Evolutionary conservation across 1,140 invertebrate species (phyloP).

Genomic region (Thaumetopoea pityocampa): DNA sequence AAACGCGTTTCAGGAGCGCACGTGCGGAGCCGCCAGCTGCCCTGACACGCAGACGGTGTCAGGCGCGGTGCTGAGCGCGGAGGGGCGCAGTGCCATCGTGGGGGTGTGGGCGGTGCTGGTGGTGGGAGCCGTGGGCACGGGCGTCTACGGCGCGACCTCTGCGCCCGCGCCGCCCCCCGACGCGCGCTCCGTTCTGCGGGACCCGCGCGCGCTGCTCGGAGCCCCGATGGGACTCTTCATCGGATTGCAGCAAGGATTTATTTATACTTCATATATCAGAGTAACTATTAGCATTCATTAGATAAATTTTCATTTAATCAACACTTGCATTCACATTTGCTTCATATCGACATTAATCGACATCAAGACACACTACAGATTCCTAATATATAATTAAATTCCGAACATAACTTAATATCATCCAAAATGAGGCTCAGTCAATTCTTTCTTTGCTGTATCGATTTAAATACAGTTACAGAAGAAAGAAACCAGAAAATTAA

Average conservation of each 20-base stretch:
- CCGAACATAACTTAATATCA: too few relatives aligned
- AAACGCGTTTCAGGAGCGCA: conserved; percentile 55
- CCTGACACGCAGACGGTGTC: conserved; percentile 44
- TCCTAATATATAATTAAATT: too few relatives aligned
- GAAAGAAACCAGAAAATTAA: too few relatives aligned
- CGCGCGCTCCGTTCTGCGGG: conserved; percentile 60
- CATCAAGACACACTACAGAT: too few relatives aligned
- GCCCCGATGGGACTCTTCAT: conserved; percentile 82
- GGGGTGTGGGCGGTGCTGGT: conserved; percentile 74
- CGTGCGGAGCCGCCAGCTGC: conserved; percentile 61
- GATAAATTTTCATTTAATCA: neutral
- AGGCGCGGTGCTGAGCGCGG: conserved; percentile 53
- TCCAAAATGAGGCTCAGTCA: too few relatives aligned
- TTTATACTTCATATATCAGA: conserved; percentile 83
- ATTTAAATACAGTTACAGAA: too few relatives aligned
- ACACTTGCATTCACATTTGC: too few relatives aligned
- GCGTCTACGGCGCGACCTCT: conserved; percentile 32
- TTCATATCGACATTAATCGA: too few relatives aligned
- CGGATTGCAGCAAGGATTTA: conserved; percentile 84
- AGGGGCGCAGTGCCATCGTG: conserved; percentile 61
- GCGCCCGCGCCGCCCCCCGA: conserved; percentile 63
- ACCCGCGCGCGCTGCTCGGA: conserved; percentile 77
- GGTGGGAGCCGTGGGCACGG: conserved; percentile 73
- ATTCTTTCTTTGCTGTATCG: too few relatives aligned
- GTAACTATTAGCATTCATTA: conserved; percentile 41